These are phyloP conservation scores for Microctonus brassicae DNA, from an alignment of 2,888 invertebrate species.

Conservation along the genomic window DNA sequence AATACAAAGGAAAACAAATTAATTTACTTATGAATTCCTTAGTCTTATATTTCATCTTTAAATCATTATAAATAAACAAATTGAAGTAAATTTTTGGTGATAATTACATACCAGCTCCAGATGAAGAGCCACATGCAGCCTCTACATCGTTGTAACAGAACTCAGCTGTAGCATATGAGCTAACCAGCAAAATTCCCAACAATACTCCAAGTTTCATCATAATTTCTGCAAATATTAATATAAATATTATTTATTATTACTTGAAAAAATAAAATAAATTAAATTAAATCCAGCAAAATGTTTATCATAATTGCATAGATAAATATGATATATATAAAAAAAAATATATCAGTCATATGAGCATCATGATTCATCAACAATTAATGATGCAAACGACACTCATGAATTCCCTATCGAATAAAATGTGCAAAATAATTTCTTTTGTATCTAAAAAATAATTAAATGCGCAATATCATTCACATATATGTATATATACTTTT, in stretches of 20 bases:
- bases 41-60: too few species aligned
- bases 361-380: too few species aligned
- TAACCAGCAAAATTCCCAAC: constrained; percentile 71
- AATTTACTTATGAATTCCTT: too few species aligned
- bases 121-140: constrained; percentile 72
- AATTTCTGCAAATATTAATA: constrained; percentile 25
- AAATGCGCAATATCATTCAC: neutral
- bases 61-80: too few species aligned
- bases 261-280: neutral
- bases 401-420: too few species aligned
- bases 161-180: constrained; percentile 68
- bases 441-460: neutral
- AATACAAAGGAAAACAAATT: neutral
- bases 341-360: too few species aligned
- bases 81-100: too few species aligned
- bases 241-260: neutral
- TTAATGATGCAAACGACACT: too few species aligned
- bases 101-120: constrained; percentile 68
- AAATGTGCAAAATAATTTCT: neutral
- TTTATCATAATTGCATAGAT: neutral
- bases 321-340: too few species aligned
- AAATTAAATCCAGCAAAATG: neutral
- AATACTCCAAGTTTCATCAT: constrained; percentile 35
- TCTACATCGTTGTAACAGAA: constrained; percentile 76
- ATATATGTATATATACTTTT: too few species aligned